Conservation (phyloP, 2,113 vertebrate genomes). For the Crypturellus undulatus region DNA sequence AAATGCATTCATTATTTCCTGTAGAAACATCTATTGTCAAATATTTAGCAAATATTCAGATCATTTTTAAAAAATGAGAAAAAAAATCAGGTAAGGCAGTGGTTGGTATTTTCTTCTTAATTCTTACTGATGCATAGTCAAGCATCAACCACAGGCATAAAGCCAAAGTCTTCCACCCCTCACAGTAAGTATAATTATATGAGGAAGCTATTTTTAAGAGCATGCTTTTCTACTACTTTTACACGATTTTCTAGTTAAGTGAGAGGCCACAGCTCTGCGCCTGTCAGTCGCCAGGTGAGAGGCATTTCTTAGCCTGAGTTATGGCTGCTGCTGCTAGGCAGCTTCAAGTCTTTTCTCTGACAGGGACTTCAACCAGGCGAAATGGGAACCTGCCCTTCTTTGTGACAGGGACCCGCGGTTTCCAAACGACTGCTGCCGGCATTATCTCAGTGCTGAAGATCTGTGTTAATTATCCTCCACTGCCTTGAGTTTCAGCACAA, state of each 20-base stretch:
- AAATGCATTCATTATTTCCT: conserved; percentile 14
- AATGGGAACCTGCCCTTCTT: background rate
- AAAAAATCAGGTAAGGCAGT: background rate
- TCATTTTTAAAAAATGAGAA: background rate
- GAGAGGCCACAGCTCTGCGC: rapidly evolving
- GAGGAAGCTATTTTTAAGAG: background rate
- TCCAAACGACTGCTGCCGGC: background rate
- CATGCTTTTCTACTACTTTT: background rate
- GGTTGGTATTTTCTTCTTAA: background rate
- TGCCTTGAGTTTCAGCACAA: background rate
- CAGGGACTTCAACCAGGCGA: background rate
- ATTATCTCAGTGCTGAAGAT: background rate
- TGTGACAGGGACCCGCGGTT: background rate
- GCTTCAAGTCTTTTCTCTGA: background rate
- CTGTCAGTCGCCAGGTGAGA: background rate
- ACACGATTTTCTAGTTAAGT: background rate
- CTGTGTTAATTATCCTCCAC: background rate
- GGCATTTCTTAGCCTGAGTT: rapidly evolving
- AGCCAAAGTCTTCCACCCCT: background rate
- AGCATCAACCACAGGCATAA: background rate
- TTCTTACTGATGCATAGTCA: background rate
- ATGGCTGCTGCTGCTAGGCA: background rate
- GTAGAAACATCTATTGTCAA: background rate
- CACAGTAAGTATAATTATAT: background rate
- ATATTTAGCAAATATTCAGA: background rate